A percentile compares a stretch with the other conserved stretches of the same genome.
phyloP scores from a whole-genome alignment of 2,888 invertebrate genomes.

The Magallana nippona region DNA sequence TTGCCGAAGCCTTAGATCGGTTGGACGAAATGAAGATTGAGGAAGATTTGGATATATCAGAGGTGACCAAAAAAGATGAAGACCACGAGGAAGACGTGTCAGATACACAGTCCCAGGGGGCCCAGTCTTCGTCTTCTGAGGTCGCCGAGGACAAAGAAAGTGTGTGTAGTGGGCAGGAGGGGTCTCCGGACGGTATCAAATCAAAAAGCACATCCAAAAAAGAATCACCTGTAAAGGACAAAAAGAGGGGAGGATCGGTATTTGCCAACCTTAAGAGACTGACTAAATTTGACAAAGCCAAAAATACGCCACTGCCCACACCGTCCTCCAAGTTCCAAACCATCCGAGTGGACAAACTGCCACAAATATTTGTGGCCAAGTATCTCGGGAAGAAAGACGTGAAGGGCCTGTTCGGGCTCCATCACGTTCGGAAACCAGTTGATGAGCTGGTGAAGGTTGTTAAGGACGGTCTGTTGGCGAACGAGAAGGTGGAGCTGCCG shows the following conservation, averaged over 20 bases:
- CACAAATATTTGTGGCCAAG: constrained; percentile 79
- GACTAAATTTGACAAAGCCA: constrained; percentile 68
- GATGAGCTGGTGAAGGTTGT: constrained; percentile 75
- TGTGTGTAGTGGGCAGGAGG: constrained; percentile 35
- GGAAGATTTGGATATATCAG: constrained; percentile 58
- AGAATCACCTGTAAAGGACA: constrained; percentile 49
- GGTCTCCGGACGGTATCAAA: constrained; percentile 34
- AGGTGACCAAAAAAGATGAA: constrained; percentile 48
- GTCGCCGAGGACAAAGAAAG: constrained; percentile 39
- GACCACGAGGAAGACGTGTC: constrained; percentile 36
- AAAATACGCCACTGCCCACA: constrained; percentile 41
- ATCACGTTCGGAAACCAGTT: constrained; percentile 76
- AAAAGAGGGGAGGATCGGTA: constrained; percentile 55
- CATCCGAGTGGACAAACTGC: constrained; percentile 74
- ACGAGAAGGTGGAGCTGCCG: constrained; percentile 74
- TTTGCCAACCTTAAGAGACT: constrained; percentile 64
- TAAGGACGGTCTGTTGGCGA: constrained; percentile 65
- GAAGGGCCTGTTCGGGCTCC: constrained; percentile 75
- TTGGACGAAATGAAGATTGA: constrained; percentile 61
- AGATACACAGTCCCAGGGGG: constrained; percentile 54
- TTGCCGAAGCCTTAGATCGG: constrained; percentile 58
- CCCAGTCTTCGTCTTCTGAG: constrained; percentile 50
- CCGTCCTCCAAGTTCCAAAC: constrained; percentile 67
- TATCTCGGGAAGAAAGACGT: constrained; percentile 75
- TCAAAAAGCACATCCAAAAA: constrained; percentile 46